These are phyloP conservation scores for Pantherophis vulpinus DNA, from an alignment of 2,797 vertebrate species.

Conservation along the genomic window DNA sequence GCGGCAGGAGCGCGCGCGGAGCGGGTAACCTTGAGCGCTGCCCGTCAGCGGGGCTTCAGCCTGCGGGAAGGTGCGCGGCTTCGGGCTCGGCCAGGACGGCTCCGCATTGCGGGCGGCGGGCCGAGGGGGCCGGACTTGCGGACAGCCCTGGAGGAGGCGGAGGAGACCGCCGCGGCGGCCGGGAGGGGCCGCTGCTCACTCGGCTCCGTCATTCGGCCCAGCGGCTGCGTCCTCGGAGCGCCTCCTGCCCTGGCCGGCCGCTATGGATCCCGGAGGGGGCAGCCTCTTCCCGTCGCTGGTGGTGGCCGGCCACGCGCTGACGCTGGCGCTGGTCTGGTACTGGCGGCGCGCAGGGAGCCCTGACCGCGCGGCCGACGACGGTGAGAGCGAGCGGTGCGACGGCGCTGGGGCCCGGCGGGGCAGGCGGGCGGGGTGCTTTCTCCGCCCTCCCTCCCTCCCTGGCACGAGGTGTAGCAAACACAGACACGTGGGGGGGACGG, in stretches of 20 bases:
- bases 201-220: not conserved
- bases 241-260: not conserved
- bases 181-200: not conserved
- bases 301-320: conserved; percentile 11
- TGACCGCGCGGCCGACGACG: not conserved
- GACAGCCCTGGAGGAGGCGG: not conserved
- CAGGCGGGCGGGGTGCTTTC: not conserved
- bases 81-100: not conserved
- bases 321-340: conserved; percentile 10
- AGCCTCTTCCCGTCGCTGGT: conserved; percentile 19
- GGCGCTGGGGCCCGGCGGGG: not conserved
- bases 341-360: not conserved
- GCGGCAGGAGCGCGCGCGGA: not conserved
- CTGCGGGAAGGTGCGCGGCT: not conserved
- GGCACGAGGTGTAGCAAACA: not conserved
- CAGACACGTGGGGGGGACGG: not conserved
- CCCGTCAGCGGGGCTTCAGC: not conserved
- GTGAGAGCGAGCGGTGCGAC: not conserved
- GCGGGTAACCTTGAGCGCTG: not conserved
- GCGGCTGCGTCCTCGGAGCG: not conserved
- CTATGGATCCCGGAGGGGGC: conserved; percentile 2
- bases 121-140: not conserved
- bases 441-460: too few relatives aligned
- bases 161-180: not conserved
- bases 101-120: not conserved